A percentile compares a stretch with the other conserved stretches of the same genome.
Evolutionary conservation across 2,888 invertebrate species (phyloP).

Genomic region (Portevinia maculata): DNA sequence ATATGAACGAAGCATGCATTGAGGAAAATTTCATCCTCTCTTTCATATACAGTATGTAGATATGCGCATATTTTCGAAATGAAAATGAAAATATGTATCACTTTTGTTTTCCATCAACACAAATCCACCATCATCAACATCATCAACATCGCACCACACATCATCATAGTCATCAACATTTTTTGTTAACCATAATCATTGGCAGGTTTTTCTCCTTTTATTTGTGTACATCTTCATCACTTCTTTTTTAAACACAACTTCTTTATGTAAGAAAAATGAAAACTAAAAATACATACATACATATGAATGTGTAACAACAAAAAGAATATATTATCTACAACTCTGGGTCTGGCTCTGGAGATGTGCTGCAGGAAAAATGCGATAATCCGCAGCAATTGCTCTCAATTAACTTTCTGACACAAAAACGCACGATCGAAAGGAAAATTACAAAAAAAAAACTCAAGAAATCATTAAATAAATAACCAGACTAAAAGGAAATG

Average conservation of each 20-base stretch:
- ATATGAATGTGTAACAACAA: slow-evolving; percentile 19
- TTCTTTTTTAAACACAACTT: slow-evolving; percentile 11
- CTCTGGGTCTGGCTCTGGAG: slow-evolving; percentile 30
- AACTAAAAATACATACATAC: slow-evolving; percentile 33
- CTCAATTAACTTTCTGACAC: slow-evolving; percentile 65
- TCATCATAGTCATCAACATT: slow-evolving; percentile 3
- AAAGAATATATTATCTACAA: slow-evolving; percentile 19
- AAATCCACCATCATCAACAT: slow-evolving; percentile 10
- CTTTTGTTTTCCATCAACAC: slow-evolving; percentile 57
- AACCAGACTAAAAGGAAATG: slow-evolving; percentile 30
- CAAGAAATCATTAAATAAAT: slow-evolving; percentile 16
- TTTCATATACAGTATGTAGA: not conserved
- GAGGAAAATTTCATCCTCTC: slow-evolving; percentile 21
- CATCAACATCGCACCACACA: slow-evolving; percentile 18
- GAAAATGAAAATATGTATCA: slow-evolving; percentile 63
- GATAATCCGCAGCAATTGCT: slow-evolving; percentile 69
- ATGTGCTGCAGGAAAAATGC: slow-evolving; percentile 57
- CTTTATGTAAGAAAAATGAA: slow-evolving; percentile 47
- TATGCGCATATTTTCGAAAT: slow-evolving; percentile 36
- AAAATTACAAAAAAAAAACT: slow-evolving; percentile 43
- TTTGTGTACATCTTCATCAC: slow-evolving; percentile 6
- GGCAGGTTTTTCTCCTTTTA: slow-evolving; percentile 30
- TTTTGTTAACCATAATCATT: slow-evolving; percentile 33
- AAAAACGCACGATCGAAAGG: slow-evolving; percentile 63
- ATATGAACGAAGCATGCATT: slow-evolving; percentile 1